Evolutionary conservation across 2,888 invertebrate species (phyloP).

Genomic region (Melanchra persicariae): DNA sequence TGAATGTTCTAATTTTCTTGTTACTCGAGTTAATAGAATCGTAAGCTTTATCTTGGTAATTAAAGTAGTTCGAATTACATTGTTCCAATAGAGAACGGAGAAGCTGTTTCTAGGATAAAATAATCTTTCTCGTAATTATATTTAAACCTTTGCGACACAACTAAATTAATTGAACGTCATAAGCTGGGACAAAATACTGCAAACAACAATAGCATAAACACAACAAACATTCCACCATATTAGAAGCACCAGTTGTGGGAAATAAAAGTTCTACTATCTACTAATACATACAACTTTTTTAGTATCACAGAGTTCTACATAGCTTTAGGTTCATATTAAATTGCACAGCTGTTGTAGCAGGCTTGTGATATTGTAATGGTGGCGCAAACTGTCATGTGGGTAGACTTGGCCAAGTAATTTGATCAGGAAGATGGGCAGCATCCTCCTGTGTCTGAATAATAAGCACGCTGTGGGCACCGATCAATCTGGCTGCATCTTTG

Average conservation of each 20-base stretch:
- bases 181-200: neutral
- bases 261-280: conserved; percentile 23
- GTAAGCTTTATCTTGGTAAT: conserved; percentile 18
- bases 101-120: conserved; percentile 8
- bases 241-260: neutral
- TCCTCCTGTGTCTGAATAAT: conserved; percentile 28
- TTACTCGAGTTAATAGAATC: conserved; percentile 13
- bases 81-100: neutral
- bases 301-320: neutral
- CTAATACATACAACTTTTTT: conserved; percentile 23
- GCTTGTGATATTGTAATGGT: conserved; percentile 45
- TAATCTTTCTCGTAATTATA: neutral
- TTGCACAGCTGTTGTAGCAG: conserved; percentile 52
- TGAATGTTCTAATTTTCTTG: conserved; percentile 33
- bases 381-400: conserved; percentile 47
- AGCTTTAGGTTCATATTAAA: conserved; percentile 47
- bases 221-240: neutral
- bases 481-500: conserved; percentile 12
- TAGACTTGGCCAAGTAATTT: conserved; percentile 45
- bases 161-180: neutral
- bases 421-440: conserved; percentile 31
- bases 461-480: conserved; percentile 19
- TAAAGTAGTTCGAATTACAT: conserved; percentile 27
- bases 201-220: neutral
- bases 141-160: neutral